A percentile compares a stretch with the other conserved stretches of the same genome.
Evolutionary conservation across 2,888 invertebrate species (phyloP).

Genomic region (Trachelus troglodyta): DNA sequence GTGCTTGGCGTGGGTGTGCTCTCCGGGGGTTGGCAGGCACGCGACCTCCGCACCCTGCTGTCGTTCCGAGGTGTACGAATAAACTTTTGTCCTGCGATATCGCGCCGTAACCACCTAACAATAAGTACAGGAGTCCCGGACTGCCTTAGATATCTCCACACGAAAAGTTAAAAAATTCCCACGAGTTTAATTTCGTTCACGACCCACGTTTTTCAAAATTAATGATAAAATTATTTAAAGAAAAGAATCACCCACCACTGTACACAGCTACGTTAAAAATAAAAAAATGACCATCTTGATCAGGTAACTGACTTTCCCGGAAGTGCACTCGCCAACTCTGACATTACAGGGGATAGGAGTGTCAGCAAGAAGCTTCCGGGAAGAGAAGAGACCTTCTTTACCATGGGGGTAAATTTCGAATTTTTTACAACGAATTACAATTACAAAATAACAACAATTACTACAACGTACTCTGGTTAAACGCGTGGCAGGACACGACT

Average conservation of each 20-base stretch:
- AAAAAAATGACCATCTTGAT: background rate
- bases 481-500: background rate
- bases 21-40: constrained; percentile 31
- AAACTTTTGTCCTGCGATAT: constrained; percentile 28
- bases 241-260: background rate
- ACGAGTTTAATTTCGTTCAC: no score
- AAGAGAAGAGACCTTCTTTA: background rate
- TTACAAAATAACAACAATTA: no score
- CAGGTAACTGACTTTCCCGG: background rate
- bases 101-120: constrained; percentile 2
- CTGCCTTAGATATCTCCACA: no score
- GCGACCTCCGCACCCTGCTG: constrained; percentile 34
- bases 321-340: background rate
- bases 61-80: constrained; percentile 30
- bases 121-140: constrained; percentile 3
- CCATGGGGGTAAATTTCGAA: background rate
- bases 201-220: no score
- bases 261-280: background rate
- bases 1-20: constrained; percentile 10
- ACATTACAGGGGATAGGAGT: background rate
- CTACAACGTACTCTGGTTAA: background rate
- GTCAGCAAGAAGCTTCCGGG: background rate
- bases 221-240: no score
- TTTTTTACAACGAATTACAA: no score
- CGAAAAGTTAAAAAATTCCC: no score